Conservation (phyloP, 2,113 vertebrate species). For the Aptenodytes forsteri region DNA sequence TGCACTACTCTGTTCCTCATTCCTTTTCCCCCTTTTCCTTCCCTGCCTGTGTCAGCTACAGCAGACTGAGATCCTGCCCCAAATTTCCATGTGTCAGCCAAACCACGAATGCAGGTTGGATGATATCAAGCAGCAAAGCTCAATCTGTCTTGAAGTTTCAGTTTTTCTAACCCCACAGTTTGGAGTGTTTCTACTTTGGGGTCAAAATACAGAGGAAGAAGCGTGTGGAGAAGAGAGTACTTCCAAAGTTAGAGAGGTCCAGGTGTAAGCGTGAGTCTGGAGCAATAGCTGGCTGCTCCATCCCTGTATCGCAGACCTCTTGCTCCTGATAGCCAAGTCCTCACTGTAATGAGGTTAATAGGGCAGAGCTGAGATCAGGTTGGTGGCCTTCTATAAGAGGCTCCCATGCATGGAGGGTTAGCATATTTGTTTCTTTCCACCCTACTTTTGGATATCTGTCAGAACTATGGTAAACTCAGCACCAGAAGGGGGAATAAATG, state of each 20-base stretch:
- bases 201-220: neutral
- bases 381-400: neutral
- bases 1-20: neutral
- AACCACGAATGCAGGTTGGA: neutral
- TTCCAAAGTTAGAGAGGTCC: neutral
- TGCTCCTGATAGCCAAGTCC: neutral
- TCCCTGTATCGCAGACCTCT: neutral
- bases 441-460: neutral
- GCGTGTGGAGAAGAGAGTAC: neutral
- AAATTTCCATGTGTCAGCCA: neutral
- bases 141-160: neutral
- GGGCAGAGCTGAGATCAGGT: neutral
- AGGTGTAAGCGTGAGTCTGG: neutral
- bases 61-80: neutral
- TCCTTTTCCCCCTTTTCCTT: neutral
- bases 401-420: neutral
- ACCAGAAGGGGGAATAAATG: neutral
- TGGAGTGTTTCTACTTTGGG: neutral
- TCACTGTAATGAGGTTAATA: neutral
- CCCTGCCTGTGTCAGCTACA: neutral
- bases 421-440: neutral
- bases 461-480: neutral
- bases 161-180: neutral
- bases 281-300: neutral
- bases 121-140: neutral